Evolutionary conservation across 1,140 invertebrate species (phyloP), one percentile per base, ranked within the genome.

Genomic region (Diabrotica virgifera): DNA sequence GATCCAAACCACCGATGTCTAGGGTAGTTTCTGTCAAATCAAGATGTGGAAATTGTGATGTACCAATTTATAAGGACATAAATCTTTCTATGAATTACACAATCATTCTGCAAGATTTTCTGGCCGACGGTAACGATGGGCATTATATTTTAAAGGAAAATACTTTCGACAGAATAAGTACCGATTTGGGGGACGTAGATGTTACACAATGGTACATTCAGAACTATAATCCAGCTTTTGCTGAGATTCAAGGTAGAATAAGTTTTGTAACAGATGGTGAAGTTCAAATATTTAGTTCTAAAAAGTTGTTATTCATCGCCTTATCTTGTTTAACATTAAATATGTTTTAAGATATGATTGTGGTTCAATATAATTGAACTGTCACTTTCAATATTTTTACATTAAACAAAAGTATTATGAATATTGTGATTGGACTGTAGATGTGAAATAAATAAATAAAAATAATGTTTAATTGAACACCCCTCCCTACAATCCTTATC

Each of bases 21-120:
- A 76, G 85, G 13, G 77, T 87, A 5, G 72, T 81, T 5, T 76
- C 76, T n/a, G 82, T 82, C 2, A 75, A 81, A 72, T 83, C 80
- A 0, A 70, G 82, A 0, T 87, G 86, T 72, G 78, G 67, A 8
- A 69, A 77, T 6, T 88, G 86, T 70, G 70, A 62, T 10, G 79
- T 87, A 5, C 79, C 82, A 6, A 64, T 66, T 3, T 82, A 83
- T 60, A 75, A 69, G 9, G 65, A 73, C 8, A 68, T 87, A 14
- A 68, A 77, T 64, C 75, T 79, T 2, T 66, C 79, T 38, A 72
- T 77, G 52, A 68, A 72, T 54, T 88, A 88, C 59, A 82, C 81
- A 52, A 63, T 87, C 0, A 72, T 87, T 10, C 76, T 83, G 52
- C 67, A 77, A 0, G 68, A 67, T 62, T 85, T 84, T 72, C 69